phyloP scores from a whole-genome alignment of 2,113 vertebrate genomes.

The Ovibos moschatus region DNA sequence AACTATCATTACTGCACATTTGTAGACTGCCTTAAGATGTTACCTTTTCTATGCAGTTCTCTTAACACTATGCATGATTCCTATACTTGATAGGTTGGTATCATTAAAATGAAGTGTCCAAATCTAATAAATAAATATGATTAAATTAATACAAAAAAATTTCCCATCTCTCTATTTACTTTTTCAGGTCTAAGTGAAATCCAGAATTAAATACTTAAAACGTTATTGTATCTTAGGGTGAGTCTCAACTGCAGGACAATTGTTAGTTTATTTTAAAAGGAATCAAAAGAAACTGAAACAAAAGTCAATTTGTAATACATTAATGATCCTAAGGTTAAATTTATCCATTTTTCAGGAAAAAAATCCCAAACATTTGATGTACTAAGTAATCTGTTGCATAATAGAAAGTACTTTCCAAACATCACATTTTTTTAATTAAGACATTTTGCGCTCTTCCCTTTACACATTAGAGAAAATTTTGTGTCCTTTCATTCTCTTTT shows the following conservation, averaged over 20 bases:
- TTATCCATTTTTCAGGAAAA: constrained; percentile 47
- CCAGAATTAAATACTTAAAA: constrained; percentile 51
- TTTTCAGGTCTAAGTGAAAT: constrained; percentile 48
- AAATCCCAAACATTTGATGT: constrained; percentile 48
- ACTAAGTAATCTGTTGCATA: constrained; percentile 52
- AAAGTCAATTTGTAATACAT: constrained; percentile 65
- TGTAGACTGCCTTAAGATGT: not conserved
- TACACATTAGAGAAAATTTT: constrained; percentile 32
- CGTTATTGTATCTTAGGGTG: not conserved
- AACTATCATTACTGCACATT: not conserved
- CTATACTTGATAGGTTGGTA: not conserved
- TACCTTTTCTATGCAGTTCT: not conserved
- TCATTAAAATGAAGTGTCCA: constrained; percentile 37
- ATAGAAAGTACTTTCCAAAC: constrained; percentile 63
- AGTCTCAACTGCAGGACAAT: constrained; percentile 37
- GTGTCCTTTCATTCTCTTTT: not conserved
- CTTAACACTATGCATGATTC: not conserved
- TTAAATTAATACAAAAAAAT: not conserved
- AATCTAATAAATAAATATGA: not conserved
- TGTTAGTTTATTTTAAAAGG: constrained; percentile 58
- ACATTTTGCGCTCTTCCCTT: constrained; percentile 44
- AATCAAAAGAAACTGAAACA: constrained; percentile 60
- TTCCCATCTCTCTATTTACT: not conserved
- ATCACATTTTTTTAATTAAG: constrained; percentile 57
- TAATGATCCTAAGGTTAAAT: constrained; percentile 58